Percentiles rank a stretch among this genome's conserved stretches.
Evolutionary conservation across 2,888 invertebrate genomes (phyloP).

Genomic region (Coleophora flavipennella): DNA sequence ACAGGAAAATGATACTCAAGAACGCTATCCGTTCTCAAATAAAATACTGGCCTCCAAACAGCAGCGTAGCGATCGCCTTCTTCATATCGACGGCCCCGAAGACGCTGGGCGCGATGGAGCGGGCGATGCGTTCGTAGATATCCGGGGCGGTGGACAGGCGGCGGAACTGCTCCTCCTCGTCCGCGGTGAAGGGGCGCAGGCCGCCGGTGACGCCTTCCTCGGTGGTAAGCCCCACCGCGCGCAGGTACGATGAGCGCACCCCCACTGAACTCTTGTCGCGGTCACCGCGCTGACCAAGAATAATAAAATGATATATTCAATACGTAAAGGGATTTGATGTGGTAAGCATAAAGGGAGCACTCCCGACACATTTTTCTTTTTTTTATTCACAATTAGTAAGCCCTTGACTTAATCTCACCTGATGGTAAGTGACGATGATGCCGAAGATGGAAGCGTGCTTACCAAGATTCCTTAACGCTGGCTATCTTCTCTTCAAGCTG

Average conservation of each 20-base stretch:
- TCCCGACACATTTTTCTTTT: no score
- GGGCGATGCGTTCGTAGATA: conserved; percentile 89
- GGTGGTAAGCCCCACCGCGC: conserved; percentile 93
- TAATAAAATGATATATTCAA: no score
- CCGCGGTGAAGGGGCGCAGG: conserved; percentile 59
- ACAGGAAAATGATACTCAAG: no score
- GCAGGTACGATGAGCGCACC: conserved; percentile 93
- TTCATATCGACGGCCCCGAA: conserved; percentile 96
- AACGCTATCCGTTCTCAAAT: background rate
- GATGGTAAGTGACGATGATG: no score
- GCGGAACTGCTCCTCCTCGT: conserved; percentile 80
- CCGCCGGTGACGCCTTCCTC: conserved; percentile 86
- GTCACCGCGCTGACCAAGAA: conserved; percentile 73
- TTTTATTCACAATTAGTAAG: no score
- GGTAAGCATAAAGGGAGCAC: no score
- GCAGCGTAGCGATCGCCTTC: conserved; percentile 94
- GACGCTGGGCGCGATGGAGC: conserved; percentile 97
- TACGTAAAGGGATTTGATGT: no score
- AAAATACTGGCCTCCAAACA: conserved; percentile 85
- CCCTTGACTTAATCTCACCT: no score
- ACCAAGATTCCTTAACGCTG: no score
- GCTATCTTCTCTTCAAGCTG: no score
- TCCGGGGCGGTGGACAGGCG: conserved; percentile 88
- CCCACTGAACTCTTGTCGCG: conserved; percentile 89
- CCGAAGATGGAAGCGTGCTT: no score